Base-by-base conservation (phyloP, 2,797 vertebrate genomes). In the Pygocentrus nattereri region DNA sequence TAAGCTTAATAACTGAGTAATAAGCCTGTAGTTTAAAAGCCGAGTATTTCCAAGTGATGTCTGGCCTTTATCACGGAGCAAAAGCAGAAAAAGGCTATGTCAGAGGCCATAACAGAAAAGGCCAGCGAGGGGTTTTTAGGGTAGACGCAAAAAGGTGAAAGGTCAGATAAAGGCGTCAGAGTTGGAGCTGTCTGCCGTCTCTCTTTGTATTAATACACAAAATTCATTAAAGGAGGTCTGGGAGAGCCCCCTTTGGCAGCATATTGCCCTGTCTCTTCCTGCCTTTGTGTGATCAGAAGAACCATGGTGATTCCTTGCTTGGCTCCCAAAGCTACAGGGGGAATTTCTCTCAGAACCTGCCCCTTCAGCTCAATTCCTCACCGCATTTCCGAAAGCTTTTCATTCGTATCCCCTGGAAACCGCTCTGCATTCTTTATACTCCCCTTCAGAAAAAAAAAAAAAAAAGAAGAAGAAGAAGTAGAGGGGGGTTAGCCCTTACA, bases 331-430 rank as follows among this genome's bases (percentile, higher is more conserved):
- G 91, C 92, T 95, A 79, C 81, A 87, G 89, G 91, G 74, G 92
- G 93, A 96, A 94, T 95, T 93, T 94, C 90, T 93, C 86, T 89
- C 91, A 90, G 93, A 95, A 92, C 93, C 90, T 88, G 86, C 90
- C 92, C 88, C 83, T 58, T 91, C 92, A 94, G 91, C 90, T 93
- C 91, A 85, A 93, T 94, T 95, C 93, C 91, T 94, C 90, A 89
- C 91, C 82, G 92, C 92, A 95, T 96, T 94, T 96, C 91, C 91
- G 86, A 93, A 92, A 93, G 94, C 93, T 95, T 96, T 97, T 96
- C 92, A 95, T 95, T 93, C 90, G 93, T 95, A 95, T 95, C 93
- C 95, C 92, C 93, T 96, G 94, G 95, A 96, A 96, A 97, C 95
- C 88, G 94, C 90, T 92, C 92, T 92, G 90, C 89, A 90, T 95